Evolutionary conservation across 1,140 invertebrate genomes (phyloP), one percentile per base, ranked within the genome.

Genomic region (Aphelenchoides avenae): DNA sequence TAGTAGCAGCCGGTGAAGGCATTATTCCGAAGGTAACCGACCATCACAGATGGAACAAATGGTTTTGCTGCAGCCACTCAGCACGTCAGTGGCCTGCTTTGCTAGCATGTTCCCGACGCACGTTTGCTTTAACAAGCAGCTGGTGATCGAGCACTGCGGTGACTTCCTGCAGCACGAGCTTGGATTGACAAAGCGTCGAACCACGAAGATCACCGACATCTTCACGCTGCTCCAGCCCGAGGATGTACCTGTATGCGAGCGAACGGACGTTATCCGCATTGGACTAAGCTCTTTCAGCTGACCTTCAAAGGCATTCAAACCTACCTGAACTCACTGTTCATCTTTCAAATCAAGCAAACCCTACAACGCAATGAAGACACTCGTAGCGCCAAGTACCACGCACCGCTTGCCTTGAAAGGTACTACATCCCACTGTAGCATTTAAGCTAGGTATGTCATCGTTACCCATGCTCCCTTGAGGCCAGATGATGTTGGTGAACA

Each of bases 91-190:
- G 26, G 20, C 34, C 4, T 61, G 59, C 34, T 75, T 75, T 46
- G 42, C 37, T 26, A 41, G 54, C 5, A 73, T 73, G 29, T 78
- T 80, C 44, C 79, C 79, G 2, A 78, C 78, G 53, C 79, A 80
- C 61, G 68, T 80, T n/a, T 74, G 78, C n/a, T 78, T 80, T 57
- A 76, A 79, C 49, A 40, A 64, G 29, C 43, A 68, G 15, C 44
- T 80, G 15, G 46, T 56, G 30, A 68, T 80, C n/a, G 66, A 71
- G 46, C 79, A 80, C 51, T 61, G 58, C 31, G 58, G 57, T n/a
- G 57, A 60, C 13, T 60, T 60, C 27, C 30, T 61, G 5, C 43
- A 42, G 30, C n/a, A 40, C 13, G 58, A 61, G 30, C 44, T 61
- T 5, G 6, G 22, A 11, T 20, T 63, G 13, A 31, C 47, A 5